Evolutionary conservation across 2,888 invertebrate species (phyloP).

Genomic region (Megamerina dolium): DNA sequence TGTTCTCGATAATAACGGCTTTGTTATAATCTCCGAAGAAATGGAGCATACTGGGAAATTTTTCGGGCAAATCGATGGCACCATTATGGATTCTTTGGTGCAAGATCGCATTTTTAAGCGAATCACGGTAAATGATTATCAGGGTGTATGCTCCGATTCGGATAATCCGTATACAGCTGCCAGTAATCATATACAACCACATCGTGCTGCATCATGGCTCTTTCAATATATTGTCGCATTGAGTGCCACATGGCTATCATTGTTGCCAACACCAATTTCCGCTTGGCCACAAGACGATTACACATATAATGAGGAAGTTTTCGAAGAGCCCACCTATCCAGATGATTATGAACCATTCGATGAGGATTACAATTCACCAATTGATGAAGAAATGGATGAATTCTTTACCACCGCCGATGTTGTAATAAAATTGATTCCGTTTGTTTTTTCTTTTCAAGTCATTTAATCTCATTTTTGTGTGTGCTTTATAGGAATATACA

Average conservation of each 20-base stretch:
- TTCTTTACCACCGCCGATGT: conserved; percentile 45
- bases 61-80: conserved; percentile 90
- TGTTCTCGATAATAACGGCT: conserved; percentile 90
- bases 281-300: conserved; percentile 49
- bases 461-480: not conserved
- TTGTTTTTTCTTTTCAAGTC: not conserved
- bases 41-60: conserved; percentile 82
- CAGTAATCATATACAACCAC: conserved; percentile 35
- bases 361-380: conserved; percentile 41
- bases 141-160: conserved; percentile 73
- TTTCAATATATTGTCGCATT: conserved; percentile 42
- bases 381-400: conserved; percentile 46
- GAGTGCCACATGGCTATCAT: conserved; percentile 42
- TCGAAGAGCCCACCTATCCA: conserved; percentile 43
- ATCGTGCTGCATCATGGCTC: conserved; percentile 39
- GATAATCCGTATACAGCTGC: conserved; percentile 53
- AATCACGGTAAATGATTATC: conserved; percentile 81
- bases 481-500: conserved; percentile 36
- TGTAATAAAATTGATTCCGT: conserved; percentile 25
- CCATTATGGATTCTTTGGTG: conserved; percentile 88
- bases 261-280: conserved; percentile 38
- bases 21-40: conserved; percentile 84
- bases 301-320: conserved; percentile 40
- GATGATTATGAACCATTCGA: conserved; percentile 46
- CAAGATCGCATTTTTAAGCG: conserved; percentile 86